Evolutionary conservation across 2,888 invertebrate genomes (phyloP).

Genomic region (Tetragnatha montana): DNA sequence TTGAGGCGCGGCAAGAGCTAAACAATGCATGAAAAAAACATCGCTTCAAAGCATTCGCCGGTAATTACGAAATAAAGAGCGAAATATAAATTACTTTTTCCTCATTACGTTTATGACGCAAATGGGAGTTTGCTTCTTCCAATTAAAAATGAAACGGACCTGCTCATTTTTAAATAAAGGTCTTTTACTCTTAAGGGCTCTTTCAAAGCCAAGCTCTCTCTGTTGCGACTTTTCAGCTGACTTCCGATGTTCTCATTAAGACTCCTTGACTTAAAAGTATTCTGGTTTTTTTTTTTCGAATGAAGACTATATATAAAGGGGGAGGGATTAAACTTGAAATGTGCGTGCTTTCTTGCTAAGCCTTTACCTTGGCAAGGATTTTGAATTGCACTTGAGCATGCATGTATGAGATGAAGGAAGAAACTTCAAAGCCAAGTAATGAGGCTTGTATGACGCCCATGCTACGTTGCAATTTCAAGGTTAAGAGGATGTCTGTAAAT

Average conservation of each 20-base stretch:
- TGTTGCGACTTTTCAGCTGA: not conserved
- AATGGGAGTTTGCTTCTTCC: not conserved
- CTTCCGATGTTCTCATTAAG: not conserved
- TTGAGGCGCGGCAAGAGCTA: not conserved
- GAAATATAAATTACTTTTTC: constrained; percentile 13
- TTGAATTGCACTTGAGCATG: too few species aligned
- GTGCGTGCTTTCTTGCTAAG: not conserved
- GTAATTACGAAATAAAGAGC: not conserved
- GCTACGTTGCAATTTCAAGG: too few species aligned
- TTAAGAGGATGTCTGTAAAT: too few species aligned
- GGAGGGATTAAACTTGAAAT: not conserved
- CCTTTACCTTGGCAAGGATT: too few species aligned
- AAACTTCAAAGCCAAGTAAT: too few species aligned
- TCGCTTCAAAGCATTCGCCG: not conserved
- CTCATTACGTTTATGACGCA: not conserved
- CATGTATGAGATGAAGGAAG: too few species aligned
- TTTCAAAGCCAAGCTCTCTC: not conserved
- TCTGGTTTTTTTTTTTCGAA: not conserved
- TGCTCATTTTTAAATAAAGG: not conserved
- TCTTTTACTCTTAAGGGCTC: not conserved
- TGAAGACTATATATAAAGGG: not conserved
- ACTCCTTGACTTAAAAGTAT: not conserved
- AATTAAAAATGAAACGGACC: not conserved
- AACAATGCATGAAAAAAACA: not conserved
- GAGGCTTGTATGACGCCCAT: too few species aligned